phyloP scores from a whole-genome alignment of 2,888 invertebrate species.

The Drosophila fulvimacula region DNA sequence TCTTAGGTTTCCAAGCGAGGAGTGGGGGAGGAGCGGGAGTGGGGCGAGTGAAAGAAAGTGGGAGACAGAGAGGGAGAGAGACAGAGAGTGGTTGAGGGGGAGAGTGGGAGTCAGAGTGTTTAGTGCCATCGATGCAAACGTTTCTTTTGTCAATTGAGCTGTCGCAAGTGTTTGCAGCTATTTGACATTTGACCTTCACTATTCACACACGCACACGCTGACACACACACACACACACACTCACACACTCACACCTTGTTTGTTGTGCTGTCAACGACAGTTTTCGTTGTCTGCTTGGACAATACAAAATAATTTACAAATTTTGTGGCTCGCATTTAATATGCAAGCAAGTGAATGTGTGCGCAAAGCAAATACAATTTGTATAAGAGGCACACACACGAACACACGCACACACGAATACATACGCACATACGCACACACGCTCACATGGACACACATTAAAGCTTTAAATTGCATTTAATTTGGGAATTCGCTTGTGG shows the following conservation, averaged over 20 bases:
- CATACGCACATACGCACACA: background rate
- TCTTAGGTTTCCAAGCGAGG: background rate
- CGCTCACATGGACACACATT: slow-evolving; percentile 21
- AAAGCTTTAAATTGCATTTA: slow-evolving; percentile 63
- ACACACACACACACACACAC: slow-evolving; percentile 11
- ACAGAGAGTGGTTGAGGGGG: background rate
- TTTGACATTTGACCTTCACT: slow-evolving; percentile 48
- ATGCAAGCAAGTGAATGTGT: slow-evolving; percentile 17
- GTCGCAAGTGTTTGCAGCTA: slow-evolving; percentile 46
- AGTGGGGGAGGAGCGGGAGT: background rate
- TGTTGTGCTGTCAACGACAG: slow-evolving; percentile 53
- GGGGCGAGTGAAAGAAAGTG: background rate
- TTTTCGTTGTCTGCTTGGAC: slow-evolving; percentile 42
- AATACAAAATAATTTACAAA: slow-evolving; percentile 60
- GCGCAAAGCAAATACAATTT: slow-evolving; percentile 29
- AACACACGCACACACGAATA: background rate
- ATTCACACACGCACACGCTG: slow-evolving; percentile 15
- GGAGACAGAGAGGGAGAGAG: too few relatives aligned
- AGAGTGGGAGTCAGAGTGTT: background rate
- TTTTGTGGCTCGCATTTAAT: slow-evolving; percentile 43
- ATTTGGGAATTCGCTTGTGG: slow-evolving; percentile 21
- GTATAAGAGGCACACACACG: slow-evolving; percentile 19
- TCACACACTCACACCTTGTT: slow-evolving; percentile 16
- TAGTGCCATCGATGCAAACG: slow-evolving; percentile 43
- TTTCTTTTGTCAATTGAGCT: slow-evolving; percentile 47